phyloP scores from a whole-genome alignment of 1,140 invertebrate genomes.

The Drosophila bocki region DNA sequence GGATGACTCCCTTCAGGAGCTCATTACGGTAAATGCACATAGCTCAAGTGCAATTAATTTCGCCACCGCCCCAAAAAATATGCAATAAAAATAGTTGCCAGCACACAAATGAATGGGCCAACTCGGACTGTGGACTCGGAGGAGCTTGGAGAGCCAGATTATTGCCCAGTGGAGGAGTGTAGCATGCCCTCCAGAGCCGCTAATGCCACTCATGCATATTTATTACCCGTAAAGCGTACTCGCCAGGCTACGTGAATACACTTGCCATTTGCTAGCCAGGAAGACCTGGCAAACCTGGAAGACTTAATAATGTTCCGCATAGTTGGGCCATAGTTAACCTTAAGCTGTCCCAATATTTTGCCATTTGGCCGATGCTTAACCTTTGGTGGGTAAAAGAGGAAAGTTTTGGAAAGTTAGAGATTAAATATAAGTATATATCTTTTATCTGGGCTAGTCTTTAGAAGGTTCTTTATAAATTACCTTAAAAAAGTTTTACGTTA shows the following conservation, averaged over 20 bases:
- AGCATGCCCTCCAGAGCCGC: conserved; percentile 9
- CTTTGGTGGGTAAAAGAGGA: not conserved
- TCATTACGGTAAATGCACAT: conserved; percentile 80
- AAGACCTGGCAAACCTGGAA: not conserved
- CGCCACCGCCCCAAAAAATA: conserved; percentile 65
- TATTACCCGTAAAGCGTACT: conserved; percentile 45
- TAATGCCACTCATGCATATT: conserved; percentile 66
- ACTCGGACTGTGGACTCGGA: conserved; percentile 7
- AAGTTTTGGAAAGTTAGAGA: not conserved
- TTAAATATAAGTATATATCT: no score
- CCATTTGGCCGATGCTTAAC: not conserved
- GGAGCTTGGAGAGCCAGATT: conserved; percentile 24
- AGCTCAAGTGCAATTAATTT: conserved; percentile 80
- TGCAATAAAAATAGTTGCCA: conserved; percentile 76
- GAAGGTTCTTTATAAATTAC: not conserved
- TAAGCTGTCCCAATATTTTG: conserved; percentile 12
- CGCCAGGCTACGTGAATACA: conserved; percentile 21
- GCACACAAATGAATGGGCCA: conserved; percentile 43
- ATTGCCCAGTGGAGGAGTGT: conserved; percentile 22
- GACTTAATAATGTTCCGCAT: conserved; percentile 17
- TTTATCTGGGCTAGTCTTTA: not conserved
- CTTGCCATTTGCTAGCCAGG: not conserved
- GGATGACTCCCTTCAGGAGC: conserved; percentile 47
- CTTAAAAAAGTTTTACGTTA: not conserved
- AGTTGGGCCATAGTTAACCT: conserved; percentile 22